These are phyloP conservation scores for Sebastes taczanowskii DNA, from an alignment of 2,797 vertebrate species.

Conservation along the genomic window DNA sequence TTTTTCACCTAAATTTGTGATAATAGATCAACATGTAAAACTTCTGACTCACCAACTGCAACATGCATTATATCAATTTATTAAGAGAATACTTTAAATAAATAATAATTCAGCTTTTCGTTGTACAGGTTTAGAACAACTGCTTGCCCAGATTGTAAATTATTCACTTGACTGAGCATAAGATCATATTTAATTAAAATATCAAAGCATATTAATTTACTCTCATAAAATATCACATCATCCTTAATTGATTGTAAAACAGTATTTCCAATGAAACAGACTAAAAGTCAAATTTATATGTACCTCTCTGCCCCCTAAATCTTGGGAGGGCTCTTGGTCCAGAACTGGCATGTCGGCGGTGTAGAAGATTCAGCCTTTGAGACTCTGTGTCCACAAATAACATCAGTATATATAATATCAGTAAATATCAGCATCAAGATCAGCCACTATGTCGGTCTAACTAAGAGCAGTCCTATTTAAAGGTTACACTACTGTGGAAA, in stretches of 20 bases:
- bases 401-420: not conserved
- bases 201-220: not conserved
- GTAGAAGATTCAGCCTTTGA: constrained; percentile 25
- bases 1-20: not conserved
- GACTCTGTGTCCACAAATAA: constrained; percentile 51
- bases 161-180: not conserved
- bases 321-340: constrained; percentile 73
- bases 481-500: not conserved
- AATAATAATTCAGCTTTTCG: not conserved
- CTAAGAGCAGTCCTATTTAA: not conserved
- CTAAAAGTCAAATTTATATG: constrained; percentile 41
- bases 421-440: not conserved
- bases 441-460: not conserved
- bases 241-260: not conserved
- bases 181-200: not conserved
- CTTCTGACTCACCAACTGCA: not conserved
- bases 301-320: constrained; percentile 68
- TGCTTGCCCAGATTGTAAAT: not conserved
- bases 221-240: not conserved
- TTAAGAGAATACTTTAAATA: not conserved
- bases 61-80: not conserved
- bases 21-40: not conserved
- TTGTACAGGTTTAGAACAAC: not conserved
- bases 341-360: constrained; percentile 85
- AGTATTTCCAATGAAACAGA: not conserved